Conservation (phyloP, 2,888 invertebrate genomes). For the Nephrotoma guestfalica region DNA sequence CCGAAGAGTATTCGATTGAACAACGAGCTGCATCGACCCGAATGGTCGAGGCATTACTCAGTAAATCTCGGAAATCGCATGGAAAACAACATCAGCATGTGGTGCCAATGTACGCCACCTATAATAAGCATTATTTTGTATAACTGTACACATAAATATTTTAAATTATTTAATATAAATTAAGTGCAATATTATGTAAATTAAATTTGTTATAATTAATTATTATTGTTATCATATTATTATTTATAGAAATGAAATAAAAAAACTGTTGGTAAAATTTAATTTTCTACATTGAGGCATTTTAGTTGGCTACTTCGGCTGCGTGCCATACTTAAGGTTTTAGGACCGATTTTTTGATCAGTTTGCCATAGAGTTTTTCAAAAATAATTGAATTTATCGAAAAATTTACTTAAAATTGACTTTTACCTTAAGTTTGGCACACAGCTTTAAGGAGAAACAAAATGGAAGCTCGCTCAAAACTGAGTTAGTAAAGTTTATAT, state of each 20-base stretch:
- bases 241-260: not conserved
- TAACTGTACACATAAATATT: not conserved
- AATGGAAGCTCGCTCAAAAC: no score
- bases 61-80: not conserved
- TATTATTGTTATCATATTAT: not conserved
- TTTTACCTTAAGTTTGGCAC: no score
- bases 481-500: no score
- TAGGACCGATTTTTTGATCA: no score
- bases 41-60: constrained; percentile 4
- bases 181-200: not conserved
- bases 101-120: not conserved
- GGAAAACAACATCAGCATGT: not conserved
- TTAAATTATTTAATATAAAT: not conserved
- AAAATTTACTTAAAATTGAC: no score
- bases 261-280: not conserved
- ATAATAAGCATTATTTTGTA: not conserved
- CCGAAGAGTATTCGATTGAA: constrained; percentile 2
- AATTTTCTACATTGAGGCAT: no score
- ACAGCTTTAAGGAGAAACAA: no score
- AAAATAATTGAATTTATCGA: no score
- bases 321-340: no score
- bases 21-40: constrained; percentile 3
- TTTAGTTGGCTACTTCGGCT: no score
- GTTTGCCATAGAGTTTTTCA: no score
- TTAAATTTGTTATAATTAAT: not conserved